These are phyloP conservation scores for Hermaeophaga mercurialis DNA, from an alignment of 2,888 invertebrate genomes.

Conservation along the genomic window DNA sequence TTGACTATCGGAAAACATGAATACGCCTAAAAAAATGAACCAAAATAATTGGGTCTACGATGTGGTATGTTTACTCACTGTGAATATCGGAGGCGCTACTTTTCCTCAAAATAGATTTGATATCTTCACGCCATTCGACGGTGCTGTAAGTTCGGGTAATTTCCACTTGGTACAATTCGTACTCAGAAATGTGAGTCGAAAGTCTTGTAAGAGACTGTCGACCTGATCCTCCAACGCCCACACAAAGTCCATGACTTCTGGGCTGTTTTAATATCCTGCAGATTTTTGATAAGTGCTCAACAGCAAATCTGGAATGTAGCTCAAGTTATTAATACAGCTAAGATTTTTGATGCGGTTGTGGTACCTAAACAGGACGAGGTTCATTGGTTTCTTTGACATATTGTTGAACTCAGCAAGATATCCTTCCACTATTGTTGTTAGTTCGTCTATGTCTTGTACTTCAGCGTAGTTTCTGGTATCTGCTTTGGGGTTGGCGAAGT, in stretches of 20 bases:
- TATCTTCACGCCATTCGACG: constrained; percentile 89
- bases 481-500: constrained; percentile 93
- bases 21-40: constrained; percentile 62
- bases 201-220: constrained; percentile 88
- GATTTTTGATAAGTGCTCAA: constrained; percentile 91
- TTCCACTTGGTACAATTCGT: constrained; percentile 91
- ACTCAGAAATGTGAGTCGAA: constrained; percentile 92
- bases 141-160: constrained; percentile 84
- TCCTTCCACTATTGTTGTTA: constrained; percentile 83
- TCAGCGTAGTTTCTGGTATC: constrained; percentile 88
- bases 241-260: constrained; percentile 76
- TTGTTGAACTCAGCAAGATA: constrained; percentile 91
- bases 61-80: constrained; percentile 47
- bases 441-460: constrained; percentile 79
- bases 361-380: constrained; percentile 85
- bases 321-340: no score
- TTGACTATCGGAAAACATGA: constrained; percentile 90
- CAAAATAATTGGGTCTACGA: not conserved
- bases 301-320: constrained; percentile 77
- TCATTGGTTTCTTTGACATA: constrained; percentile 97
- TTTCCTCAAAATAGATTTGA: constrained; percentile 78
- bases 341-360: no score
- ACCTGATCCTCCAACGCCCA: constrained; percentile 93
- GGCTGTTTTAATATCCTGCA: constrained; percentile 91
- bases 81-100: constrained; percentile 84